Percentiles rank a stretch among this genome's conserved stretches.
These are phyloP conservation scores for Caretta caretta DNA, from an alignment of 2,113 vertebrate genomes.

Conservation along the genomic window DNA sequence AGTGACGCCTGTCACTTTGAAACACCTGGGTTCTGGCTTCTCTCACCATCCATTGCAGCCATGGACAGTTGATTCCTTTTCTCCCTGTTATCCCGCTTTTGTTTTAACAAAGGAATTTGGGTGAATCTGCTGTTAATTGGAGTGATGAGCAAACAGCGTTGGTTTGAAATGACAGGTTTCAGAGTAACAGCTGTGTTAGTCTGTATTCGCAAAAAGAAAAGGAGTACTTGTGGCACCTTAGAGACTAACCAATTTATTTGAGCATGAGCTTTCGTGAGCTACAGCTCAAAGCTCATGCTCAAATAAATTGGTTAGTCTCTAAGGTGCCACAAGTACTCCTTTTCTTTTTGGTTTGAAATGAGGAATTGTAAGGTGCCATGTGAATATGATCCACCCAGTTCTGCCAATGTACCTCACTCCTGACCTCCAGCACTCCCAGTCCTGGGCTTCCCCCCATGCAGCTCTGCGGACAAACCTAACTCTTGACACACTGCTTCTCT, in stretches of 20 bases:
- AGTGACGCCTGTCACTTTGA: not conserved
- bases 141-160: not conserved
- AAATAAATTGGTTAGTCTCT: no score
- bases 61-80: not conserved
- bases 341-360: not conserved
- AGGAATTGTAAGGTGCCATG: not conserved
- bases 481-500: not conserved
- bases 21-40: not conserved
- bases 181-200: no score
- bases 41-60: not conserved
- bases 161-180: not conserved
- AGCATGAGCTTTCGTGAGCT: no score
- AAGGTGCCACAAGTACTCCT: no score
- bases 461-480: not conserved
- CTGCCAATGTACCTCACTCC: not conserved
- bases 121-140: not conserved
- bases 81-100: not conserved
- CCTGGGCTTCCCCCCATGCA: not conserved
- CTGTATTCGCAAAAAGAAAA: no score
- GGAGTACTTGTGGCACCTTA: no score
- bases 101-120: not conserved
- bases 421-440: not conserved
- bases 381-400: not conserved
- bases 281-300: no score
- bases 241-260: no score